These are phyloP conservation scores for Taxidea taxus DNA, from an alignment of 2,113 vertebrate genomes.

Conservation along the genomic window DNA sequence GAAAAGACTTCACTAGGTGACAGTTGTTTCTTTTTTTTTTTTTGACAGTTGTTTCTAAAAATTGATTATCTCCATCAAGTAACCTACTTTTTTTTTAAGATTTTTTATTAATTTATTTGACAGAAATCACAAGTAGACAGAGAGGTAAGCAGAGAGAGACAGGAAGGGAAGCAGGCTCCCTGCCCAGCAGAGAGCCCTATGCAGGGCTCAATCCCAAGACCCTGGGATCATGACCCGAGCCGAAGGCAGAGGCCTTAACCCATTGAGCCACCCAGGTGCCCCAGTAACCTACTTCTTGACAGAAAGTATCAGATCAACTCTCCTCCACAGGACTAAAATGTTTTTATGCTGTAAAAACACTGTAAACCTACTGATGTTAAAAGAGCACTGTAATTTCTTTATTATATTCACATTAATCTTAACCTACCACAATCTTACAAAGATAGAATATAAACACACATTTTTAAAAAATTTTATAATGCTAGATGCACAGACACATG, in stretches of 20 bases:
- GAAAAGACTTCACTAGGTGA: not conserved
- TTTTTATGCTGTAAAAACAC: not conserved
- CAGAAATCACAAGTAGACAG: too few species aligned
- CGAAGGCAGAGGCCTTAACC: too few species aligned
- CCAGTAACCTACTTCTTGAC: not conserved
- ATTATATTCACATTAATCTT: not conserved
- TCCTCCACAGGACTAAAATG: not conserved
- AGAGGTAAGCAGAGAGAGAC: too few species aligned
- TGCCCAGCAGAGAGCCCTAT: too few species aligned
- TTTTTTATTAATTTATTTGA: too few species aligned
- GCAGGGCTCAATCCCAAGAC: too few species aligned
- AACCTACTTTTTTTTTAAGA: too few species aligned
- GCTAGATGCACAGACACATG: not conserved
- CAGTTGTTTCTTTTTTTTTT: not conserved
- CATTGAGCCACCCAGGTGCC: too few species aligned
- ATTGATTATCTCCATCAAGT: not conserved
- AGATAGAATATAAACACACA: not conserved
- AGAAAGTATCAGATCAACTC: not conserved
- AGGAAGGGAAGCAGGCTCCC: too few species aligned
- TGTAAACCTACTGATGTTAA: not conserved
- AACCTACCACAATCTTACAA: not conserved
- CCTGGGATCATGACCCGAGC: too few species aligned
- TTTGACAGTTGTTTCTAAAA: not conserved
- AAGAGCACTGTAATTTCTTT: not conserved
- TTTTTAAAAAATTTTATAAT: not conserved